phyloP scores from a whole-genome alignment of 2,113 vertebrate genomes.

The Nestor notabilis region DNA sequence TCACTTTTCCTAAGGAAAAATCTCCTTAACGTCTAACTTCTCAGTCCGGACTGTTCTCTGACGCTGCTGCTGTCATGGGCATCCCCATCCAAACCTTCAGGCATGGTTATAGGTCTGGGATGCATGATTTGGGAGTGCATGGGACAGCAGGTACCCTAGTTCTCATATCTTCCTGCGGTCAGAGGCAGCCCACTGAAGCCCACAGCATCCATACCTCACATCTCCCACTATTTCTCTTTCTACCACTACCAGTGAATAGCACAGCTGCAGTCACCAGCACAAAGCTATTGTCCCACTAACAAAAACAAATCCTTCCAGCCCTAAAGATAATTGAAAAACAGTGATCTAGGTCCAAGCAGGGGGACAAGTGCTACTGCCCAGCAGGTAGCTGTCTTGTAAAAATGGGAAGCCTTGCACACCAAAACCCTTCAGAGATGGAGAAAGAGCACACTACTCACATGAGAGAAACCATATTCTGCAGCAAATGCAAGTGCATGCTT shows the following conservation, averaged over 20 bases:
- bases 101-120: not conserved
- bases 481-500: not conserved
- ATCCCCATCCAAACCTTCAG: not conserved
- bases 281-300: not conserved
- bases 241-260: not conserved
- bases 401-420: not conserved
- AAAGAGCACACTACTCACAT: not conserved
- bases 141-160: not conserved
- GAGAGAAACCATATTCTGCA: not conserved
- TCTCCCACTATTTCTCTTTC: not conserved
- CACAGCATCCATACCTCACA: rapidly evolving
- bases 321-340: not conserved
- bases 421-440: not conserved
- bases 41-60: not conserved
- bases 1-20: not conserved
- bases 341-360: not conserved
- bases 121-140: rapidly evolving
- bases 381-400: not conserved
- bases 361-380: not conserved
- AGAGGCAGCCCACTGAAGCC: not conserved
- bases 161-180: not conserved
- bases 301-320: not conserved
- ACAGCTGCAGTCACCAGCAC: not conserved
- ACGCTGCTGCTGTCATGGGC: not conserved
- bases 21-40: not conserved